Evolutionary conservation across 1,140 invertebrate species (phyloP).

Genomic region (Kradibia gibbosae): DNA sequence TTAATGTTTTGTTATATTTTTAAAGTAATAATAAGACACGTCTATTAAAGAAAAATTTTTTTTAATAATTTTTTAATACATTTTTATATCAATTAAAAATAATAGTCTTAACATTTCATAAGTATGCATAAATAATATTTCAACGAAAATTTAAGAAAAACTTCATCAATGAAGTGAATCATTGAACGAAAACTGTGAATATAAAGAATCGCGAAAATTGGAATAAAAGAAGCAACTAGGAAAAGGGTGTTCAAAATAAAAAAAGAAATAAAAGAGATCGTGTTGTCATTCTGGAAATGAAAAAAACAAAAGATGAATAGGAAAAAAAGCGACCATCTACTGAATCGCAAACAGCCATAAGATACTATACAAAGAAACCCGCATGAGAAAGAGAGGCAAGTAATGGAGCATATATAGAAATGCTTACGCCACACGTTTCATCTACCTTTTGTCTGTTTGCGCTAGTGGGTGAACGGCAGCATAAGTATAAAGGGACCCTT

Average conservation of each 20-base stretch:
- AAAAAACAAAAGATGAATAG: conserved; percentile 53
- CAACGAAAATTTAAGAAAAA: conserved; percentile 21
- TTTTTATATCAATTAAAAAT: too few relatives aligned
- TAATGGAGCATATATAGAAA: conserved; percentile 3
- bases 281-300: conserved; percentile 36
- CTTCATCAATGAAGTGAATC: conserved; percentile 16
- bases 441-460: conserved; percentile 22
- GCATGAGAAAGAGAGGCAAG: background rate
- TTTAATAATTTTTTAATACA: too few relatives aligned
- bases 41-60: too few relatives aligned
- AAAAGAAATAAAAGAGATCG: conserved; percentile 44
- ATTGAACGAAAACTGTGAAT: background rate
- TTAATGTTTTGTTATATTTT: too few relatives aligned
- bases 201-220: conserved; percentile 52
- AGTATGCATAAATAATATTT: too few relatives aligned
- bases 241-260: conserved; percentile 45
- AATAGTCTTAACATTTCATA: too few relatives aligned
- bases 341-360: background rate
- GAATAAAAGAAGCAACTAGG: conserved; percentile 38
- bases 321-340: conserved; percentile 28
- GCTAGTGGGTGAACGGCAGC: conserved; percentile 21
- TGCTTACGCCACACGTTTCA: conserved; percentile 12
- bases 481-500: conserved; percentile 23
- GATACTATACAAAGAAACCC: conserved; percentile 17
- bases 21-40: too few relatives aligned